These are phyloP conservation scores for Steinernema feltiae DNA, from an alignment of 1,140 invertebrate species.

Conservation along the genomic window DNA sequence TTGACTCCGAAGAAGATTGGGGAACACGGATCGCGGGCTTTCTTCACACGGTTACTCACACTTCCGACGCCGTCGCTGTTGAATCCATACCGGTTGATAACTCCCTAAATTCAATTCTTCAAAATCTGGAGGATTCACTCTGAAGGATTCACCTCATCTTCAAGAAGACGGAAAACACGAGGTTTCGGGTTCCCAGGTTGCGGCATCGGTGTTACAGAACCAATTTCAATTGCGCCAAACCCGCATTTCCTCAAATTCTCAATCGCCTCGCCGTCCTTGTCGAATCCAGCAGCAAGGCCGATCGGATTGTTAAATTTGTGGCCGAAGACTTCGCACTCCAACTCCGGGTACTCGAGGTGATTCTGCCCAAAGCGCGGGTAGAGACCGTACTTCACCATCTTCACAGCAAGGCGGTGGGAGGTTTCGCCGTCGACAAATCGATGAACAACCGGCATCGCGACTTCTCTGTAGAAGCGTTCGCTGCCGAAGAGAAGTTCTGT, in stretches of 20 bases:
- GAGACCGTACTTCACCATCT: conserved; percentile 37
- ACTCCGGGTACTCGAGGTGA: conserved; percentile 51
- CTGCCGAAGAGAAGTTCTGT: conserved; percentile 41
- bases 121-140: conserved; percentile 18
- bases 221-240: conserved; percentile 91
- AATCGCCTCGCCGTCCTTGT: conserved; percentile 88
- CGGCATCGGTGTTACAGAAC: conserved; percentile 83
- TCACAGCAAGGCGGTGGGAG: conserved; percentile 42
- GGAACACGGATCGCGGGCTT: conserved; percentile 57
- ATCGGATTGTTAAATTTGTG: conserved; percentile 75
- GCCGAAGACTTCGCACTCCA: conserved; percentile 59
- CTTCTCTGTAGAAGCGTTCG: conserved; percentile 49
- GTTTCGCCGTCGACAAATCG: conserved; percentile 43
- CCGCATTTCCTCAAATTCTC: conserved; percentile 74
- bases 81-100: conserved; percentile 89
- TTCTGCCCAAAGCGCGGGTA: conserved; percentile 30
- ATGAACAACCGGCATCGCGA: conserved; percentile 48
- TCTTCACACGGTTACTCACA: conserved; percentile 57
- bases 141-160: conserved; percentile 59
- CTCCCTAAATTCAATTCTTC: conserved; percentile 64
- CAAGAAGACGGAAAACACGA: conserved; percentile 76
- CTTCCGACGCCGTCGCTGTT: conserved; percentile 89
- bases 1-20: conserved; percentile 41
- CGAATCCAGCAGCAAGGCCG: conserved; percentile 93
- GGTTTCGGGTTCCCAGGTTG: conserved; percentile 86